Evolutionary conservation across 2,113 vertebrate species (phyloP), one percentile per base, ranked within the genome.

Genomic region (Tenebrosternarchus preto): DNA sequence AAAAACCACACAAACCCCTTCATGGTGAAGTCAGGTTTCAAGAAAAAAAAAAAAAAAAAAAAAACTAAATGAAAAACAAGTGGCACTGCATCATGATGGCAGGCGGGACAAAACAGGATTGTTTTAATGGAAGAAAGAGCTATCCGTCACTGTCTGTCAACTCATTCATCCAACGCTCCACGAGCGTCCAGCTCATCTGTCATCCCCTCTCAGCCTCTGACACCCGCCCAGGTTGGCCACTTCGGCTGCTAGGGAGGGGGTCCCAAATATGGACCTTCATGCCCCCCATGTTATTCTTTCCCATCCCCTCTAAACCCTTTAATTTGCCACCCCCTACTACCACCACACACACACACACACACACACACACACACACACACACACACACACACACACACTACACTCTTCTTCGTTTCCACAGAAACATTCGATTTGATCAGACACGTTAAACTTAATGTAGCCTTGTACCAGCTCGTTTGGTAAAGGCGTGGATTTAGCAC

Each of bases 11-110:
- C 83, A 84, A 84, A 76, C 57, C 59, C 69, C 79, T 82, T 80
- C 83, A 80, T 82, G 71, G 83, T 83, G 81, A 87, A 86, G 85
- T 87, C 80, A 83, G 80, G 74, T 85, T 82, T 77, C 39, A 22
- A 17, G 43, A 56, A 11, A 39, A 64, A 57, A 50, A 63, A 39
- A 78, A 85, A 83, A 77, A 81, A 61, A 74, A 70, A 86, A 87
- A 90, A 82, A 76, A 73, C 68, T 73, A 74, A 78, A 84, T 84
- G 84, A 84, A 84, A 86, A 94, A 96, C 95, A 96, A 96, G 95
- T 93, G 95, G 96, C 92, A 97, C 95, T 98, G 96, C 95, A 98
- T 98, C 96, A 97, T 98, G 93, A 92, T 95, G 96, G 96, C 97
- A 98, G 96, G 91, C 94, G 90, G 91, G 93, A 98, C 95, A 98